phyloP scores from a whole-genome alignment of 2,888 invertebrate species.

The Catocala nupta region DNA sequence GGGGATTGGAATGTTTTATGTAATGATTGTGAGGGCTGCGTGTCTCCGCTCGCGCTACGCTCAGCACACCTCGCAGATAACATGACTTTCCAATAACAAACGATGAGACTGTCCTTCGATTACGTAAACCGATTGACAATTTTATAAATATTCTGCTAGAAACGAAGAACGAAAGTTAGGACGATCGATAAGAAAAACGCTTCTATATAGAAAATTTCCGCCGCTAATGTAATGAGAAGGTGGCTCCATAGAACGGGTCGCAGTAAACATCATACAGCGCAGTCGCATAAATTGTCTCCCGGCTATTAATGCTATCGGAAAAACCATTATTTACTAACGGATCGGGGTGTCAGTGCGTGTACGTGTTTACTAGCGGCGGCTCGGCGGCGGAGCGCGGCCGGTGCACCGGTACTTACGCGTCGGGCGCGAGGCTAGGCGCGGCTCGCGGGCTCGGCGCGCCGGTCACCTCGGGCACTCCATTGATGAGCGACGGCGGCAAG shows the following conservation, averaged over 20 bases:
- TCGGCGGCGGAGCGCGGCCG: conserved; percentile 35
- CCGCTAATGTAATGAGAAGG: conserved; percentile 69
- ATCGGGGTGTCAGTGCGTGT: conserved; percentile 54
- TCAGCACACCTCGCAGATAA: conserved; percentile 66
- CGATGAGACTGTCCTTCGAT: conserved; percentile 68
- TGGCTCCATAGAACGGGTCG: conserved; percentile 52
- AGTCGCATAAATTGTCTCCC: conserved; percentile 68
- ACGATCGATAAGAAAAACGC: conserved; percentile 74
- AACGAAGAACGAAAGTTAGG: conserved; percentile 51
- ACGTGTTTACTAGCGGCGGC: conserved; percentile 48
- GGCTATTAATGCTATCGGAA: conserved; percentile 67
- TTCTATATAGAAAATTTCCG: conserved; percentile 65
- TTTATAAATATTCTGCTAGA: conserved; percentile 72
- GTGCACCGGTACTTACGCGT: conserved; percentile 56
- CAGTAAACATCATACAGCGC: conserved; percentile 76
- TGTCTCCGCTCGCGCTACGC: conserved; percentile 35
- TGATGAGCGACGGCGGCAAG: conserved; percentile 66
- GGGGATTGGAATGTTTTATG: conserved; percentile 61
- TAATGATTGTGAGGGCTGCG: conserved; percentile 59
- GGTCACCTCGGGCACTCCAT: conserved; percentile 83
- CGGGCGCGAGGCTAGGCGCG: conserved; percentile 44
- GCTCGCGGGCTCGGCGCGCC: conserved; percentile 58
- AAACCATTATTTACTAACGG: conserved; percentile 70
- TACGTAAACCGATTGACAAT: conserved; percentile 78
- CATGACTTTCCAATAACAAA: conserved; percentile 68